Evolutionary conservation across 2,888 invertebrate genomes (phyloP).

Genomic region (Nemoura dubitans): DNA sequence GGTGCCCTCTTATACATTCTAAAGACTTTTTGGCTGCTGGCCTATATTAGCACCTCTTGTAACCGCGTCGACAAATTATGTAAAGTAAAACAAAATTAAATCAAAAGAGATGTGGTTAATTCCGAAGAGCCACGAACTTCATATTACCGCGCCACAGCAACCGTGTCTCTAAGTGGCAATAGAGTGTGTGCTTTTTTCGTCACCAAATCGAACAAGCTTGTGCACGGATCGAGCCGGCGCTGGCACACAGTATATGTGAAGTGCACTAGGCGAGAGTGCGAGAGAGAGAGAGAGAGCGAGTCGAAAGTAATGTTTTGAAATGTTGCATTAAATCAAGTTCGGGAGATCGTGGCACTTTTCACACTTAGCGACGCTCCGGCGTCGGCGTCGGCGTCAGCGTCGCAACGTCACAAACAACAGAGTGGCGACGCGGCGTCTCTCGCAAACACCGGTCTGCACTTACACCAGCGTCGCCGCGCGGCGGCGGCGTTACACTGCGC

Average conservation of each 20-base stretch:
- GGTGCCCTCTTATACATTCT: background rate
- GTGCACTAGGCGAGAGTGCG: background rate
- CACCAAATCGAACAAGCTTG: too few relatives aligned
- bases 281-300: too few relatives aligned
- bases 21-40: background rate
- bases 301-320: background rate
- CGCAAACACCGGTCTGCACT: slow-evolving; percentile 40
- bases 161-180: too few relatives aligned
- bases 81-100: too few relatives aligned
- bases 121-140: too few relatives aligned
- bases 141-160: too few relatives aligned
- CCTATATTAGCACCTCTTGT: background rate
- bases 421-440: slow-evolving; percentile 27
- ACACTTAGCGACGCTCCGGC: slow-evolving; percentile 34
- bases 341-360: slow-evolving; percentile 30
- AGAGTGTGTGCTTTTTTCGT: background rate
- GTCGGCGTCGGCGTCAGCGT: too few relatives aligned
- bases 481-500: background rate
- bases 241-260: background rate
- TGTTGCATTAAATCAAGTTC: slow-evolving; percentile 30
- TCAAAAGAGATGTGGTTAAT: too few relatives aligned
- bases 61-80: too few relatives aligned
- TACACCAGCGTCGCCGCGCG: slow-evolving; percentile 8
- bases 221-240: background rate
- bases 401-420: too few relatives aligned